Evolutionary conservation across 1,140 invertebrate species (phyloP), one percentile per base, ranked within the genome.

Genomic region (Meloidogyne chitwoodi): DNA sequence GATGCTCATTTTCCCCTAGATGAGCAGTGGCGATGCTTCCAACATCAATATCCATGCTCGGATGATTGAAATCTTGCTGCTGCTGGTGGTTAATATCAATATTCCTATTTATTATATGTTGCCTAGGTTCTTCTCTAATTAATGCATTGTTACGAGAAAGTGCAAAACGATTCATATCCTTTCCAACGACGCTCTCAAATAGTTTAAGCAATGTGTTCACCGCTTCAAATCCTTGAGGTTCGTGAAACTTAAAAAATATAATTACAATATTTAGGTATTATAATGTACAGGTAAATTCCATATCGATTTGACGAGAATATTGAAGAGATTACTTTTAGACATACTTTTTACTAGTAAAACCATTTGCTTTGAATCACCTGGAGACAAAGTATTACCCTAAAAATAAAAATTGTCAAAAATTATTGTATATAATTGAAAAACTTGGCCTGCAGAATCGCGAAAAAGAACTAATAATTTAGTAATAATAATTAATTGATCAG

Each of bases 271-370:
- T 8, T 4, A 8, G 10, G n/a, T 16, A 48, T 11, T 48, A 16
- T 6, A 73, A 69, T 56, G 0, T 41, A 68, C 74, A 27, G 64
- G 64, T 10, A 75, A 38, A 64, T n/a, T 26, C 76, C 77, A 79
- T 56, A 78, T 78, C 4, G 75, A 29, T 61, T 77, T 78, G 16
- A 68, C 77, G 34, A 78, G 78, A 72, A 76, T 75, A 31, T 75
- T 68, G 12, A 66, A 62, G 12, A 78, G 65, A 65, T 78, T 78
- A 63, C 72, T 78, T 34, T 78, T 78, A 29, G 80, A 41, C 24
- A 78, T 78, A 26, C 63, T 62, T 41, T 68, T 68, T 14, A 78
- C 22, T 4, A 78, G 16, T 22, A 48, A 44, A 5, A 19, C 16
- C 12, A 38, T 22, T 44, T 78, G 76, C 61, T 78, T 80, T 26